Evolutionary conservation across 2,797 vertebrate genomes (phyloP).

Genomic region (Danio jaintianensis): DNA sequence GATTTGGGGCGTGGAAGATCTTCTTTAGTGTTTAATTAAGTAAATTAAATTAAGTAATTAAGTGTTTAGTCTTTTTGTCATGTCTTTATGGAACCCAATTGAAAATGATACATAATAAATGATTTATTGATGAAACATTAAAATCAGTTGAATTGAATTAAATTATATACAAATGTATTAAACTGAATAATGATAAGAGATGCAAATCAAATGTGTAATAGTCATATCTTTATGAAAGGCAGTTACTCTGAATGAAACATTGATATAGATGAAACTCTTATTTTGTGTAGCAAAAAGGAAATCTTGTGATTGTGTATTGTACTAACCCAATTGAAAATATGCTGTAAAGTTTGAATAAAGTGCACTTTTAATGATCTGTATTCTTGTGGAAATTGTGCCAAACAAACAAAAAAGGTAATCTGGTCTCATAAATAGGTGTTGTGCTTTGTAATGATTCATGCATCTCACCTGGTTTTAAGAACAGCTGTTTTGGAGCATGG

Average conservation of each 20-base stretch:
- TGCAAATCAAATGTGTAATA: not conserved
- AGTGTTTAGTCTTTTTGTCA: too few relatives aligned
- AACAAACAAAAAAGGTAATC: not conserved
- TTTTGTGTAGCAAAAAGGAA: not conserved
- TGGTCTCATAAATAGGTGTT: too few relatives aligned
- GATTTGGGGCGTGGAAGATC: too few relatives aligned
- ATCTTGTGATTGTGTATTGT: not conserved
- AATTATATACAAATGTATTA: not conserved
- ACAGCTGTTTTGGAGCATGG: constrained; percentile 50
- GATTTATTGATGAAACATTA: not conserved
- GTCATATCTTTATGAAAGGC: too few relatives aligned
- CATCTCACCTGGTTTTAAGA: constrained; percentile 59
- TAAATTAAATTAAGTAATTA: too few relatives aligned
- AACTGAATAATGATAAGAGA: not conserved
- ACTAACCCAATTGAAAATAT: not conserved
- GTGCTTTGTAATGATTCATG: not conserved
- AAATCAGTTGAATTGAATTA: not conserved
- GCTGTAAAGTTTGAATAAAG: not conserved
- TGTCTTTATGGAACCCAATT: too few relatives aligned
- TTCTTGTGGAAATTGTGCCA: too few relatives aligned
- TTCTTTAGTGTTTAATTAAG: too few relatives aligned
- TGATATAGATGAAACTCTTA: not conserved
- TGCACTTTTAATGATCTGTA: not conserved
- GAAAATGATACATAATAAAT: too few relatives aligned
- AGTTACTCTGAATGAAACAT: not conserved